Conservation (phyloP, 2,797 vertebrate genomes). For the Hippopotamyrus pictus region DNA sequence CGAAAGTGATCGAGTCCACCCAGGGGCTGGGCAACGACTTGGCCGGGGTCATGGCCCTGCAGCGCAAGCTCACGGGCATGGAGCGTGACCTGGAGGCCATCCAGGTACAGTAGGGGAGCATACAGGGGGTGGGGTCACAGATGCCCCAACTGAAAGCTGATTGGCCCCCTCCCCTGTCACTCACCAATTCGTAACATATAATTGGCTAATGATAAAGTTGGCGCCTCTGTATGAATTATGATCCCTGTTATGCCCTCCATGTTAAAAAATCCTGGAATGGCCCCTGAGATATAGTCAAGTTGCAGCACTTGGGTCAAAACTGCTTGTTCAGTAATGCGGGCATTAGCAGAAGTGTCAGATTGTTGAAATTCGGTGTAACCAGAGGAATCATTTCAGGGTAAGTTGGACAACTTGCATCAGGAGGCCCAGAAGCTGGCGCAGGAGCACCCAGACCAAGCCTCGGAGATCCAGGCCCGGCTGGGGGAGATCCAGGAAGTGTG, state of each 20-base stretch:
- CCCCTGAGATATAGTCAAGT: not conserved
- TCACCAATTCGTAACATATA: not conserved
- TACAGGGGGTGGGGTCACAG: not conserved
- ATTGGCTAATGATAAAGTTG: not conserved
- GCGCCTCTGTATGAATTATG: not conserved
- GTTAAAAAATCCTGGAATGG: not conserved
- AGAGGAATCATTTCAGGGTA: conserved; percentile 53
- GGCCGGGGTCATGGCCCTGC: conserved; percentile 83
- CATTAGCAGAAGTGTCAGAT: not conserved
- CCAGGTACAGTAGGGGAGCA: conserved; percentile 54
- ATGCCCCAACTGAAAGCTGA: not conserved
- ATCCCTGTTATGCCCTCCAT: not conserved
- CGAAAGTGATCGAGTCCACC: conserved; percentile 92
- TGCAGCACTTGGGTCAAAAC: not conserved
- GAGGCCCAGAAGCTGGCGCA: conserved; percentile 71
- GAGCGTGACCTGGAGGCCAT: conserved; percentile 92
- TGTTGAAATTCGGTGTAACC: not conserved
- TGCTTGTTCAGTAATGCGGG: not conserved
- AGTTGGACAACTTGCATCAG: conserved; percentile 69
- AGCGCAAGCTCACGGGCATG: conserved; percentile 86
- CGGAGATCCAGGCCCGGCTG: conserved; percentile 63
- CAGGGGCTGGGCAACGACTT: conserved; percentile 84
- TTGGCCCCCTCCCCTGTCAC: not conserved
- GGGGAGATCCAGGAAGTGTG: conserved; percentile 74
- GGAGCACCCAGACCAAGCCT: conserved; percentile 72